Evolutionary conservation across 2,113 vertebrate species (phyloP).

Genomic region (Cricetomys ansorgei): DNA sequence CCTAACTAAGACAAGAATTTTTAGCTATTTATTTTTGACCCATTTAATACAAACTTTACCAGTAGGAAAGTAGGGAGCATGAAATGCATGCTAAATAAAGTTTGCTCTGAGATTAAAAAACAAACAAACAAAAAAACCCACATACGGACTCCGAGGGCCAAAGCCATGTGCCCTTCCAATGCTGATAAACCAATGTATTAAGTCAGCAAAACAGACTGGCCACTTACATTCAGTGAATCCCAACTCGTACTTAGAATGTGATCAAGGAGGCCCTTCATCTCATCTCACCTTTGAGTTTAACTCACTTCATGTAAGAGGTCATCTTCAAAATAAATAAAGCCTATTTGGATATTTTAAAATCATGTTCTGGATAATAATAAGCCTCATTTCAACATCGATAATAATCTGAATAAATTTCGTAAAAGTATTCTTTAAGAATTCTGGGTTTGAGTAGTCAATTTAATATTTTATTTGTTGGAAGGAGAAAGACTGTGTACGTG

Average conservation of each 20-base stretch:
- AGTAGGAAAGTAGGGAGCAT: neutral
- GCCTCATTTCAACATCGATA: neutral
- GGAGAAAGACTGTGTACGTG: too few relatives aligned
- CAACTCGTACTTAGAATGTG: slow-evolving; percentile 34
- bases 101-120: neutral
- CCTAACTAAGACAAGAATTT: neutral
- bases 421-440: slow-evolving; percentile 9
- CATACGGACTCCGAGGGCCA: neutral
- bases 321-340: neutral
- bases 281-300: neutral
- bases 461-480: slow-evolving; percentile 5
- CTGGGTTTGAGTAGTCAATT: neutral
- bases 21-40: slow-evolving; percentile 21
- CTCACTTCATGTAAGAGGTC: neutral
- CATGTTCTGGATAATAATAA: slow-evolving; percentile 46
- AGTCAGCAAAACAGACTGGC: neutral
- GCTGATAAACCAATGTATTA: neutral
- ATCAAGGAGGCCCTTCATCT: neutral
- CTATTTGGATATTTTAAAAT: neutral
- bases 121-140: too few relatives aligned
- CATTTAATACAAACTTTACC: slow-evolving; percentile 2
- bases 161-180: neutral
- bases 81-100: neutral
- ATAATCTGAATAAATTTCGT: neutral
- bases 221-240: slow-evolving; percentile 22